Evolutionary conservation across 2,797 vertebrate species (phyloP).

Genomic region (Sebastes trivittatus): DNA sequence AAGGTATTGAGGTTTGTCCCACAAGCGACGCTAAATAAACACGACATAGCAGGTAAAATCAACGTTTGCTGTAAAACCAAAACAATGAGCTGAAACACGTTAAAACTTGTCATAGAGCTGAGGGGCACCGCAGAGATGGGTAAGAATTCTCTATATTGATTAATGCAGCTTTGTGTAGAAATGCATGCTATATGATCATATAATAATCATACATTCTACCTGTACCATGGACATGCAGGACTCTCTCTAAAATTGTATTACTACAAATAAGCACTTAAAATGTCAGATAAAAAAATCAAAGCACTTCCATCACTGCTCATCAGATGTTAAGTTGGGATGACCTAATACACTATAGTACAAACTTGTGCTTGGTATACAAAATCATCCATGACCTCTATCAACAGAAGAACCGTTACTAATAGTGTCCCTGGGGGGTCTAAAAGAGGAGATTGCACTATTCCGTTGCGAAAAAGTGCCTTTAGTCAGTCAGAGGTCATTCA

Average conservation of each 20-base stretch:
- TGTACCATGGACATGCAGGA: neutral
- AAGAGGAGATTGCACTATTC: no score
- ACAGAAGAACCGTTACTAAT: no score
- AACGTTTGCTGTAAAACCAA: neutral
- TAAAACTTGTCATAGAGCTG: neutral
- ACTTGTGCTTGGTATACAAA: no score
- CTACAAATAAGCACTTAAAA: no score
- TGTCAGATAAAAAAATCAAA: no score
- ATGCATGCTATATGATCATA: neutral
- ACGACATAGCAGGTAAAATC: neutral
- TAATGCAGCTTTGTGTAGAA: neutral
- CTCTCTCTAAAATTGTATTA: neutral
- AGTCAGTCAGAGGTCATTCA: no score
- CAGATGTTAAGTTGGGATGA: no score
- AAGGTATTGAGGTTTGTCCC: accelerated
- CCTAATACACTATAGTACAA: no score
- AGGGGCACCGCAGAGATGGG: neutral
- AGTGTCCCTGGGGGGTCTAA: no score
- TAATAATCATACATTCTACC: neutral
- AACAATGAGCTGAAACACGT: neutral
- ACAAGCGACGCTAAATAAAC: neutral
- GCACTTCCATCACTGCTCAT: no score
- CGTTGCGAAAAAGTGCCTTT: no score
- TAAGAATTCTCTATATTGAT: neutral
- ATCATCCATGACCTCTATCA: no score